A percentile compares a stretch with the other conserved stretches of the same genome.
These are phyloP conservation scores for Cinclus cinclus DNA, from an alignment of 2,113 vertebrate genomes.

Conservation along the genomic window DNA sequence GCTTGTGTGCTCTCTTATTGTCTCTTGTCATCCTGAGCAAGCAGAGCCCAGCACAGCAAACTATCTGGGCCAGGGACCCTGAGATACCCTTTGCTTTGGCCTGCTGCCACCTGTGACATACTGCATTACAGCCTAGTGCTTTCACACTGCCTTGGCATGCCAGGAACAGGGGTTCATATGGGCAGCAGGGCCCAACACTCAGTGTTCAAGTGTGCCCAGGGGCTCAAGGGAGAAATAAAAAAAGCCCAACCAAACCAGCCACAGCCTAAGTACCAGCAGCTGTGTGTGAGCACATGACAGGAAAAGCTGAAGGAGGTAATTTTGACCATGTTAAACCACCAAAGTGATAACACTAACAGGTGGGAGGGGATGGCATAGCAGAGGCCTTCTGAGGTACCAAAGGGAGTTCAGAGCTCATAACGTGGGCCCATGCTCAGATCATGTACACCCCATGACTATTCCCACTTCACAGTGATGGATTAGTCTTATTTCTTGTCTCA, in stretches of 20 bases:
- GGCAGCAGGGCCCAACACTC: neutral
- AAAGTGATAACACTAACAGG: neutral
- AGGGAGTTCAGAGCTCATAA: neutral
- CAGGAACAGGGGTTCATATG: neutral
- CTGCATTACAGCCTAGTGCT: neutral
- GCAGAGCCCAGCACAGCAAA: neutral
- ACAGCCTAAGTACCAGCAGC: neutral
- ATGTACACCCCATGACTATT: neutral
- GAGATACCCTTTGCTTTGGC: neutral
- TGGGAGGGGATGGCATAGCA: neutral
- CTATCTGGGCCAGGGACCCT: neutral
- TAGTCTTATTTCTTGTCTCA: neutral
- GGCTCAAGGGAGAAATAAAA: neutral
- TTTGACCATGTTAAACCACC: neutral
- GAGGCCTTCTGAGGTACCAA: neutral
- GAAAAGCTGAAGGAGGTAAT: neutral
- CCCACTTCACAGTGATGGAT: neutral
- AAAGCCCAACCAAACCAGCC: neutral
- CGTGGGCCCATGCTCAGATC: neutral
- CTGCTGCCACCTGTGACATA: neutral
- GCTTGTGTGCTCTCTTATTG: neutral
- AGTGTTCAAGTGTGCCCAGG: neutral
- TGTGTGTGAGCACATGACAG: neutral
- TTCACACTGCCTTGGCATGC: neutral
- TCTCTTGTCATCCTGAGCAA: neutral